phyloP scores from a whole-genome alignment of 2,888 invertebrate species.

The Acanthacorydalis orientalis region DNA sequence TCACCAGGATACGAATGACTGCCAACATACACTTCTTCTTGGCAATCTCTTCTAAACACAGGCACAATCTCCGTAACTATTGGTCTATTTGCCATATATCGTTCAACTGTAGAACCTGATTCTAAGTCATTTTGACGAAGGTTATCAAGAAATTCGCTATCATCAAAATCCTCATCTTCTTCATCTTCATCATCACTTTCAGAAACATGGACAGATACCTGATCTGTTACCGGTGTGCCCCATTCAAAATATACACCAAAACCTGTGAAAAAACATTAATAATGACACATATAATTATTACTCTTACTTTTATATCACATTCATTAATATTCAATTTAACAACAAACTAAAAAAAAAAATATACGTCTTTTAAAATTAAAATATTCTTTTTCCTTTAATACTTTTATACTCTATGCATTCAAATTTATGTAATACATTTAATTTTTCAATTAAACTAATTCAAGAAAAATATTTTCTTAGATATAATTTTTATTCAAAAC shows the following conservation, averaged over 20 bases:
- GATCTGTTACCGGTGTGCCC: constrained; percentile 70
- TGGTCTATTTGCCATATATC: constrained; percentile 26
- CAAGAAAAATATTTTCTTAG: constrained; percentile 4
- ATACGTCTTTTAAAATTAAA: too few species aligned
- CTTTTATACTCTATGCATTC: too few species aligned
- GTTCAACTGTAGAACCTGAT: constrained; percentile 25
- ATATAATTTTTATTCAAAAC: not conserved
- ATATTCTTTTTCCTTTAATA: too few species aligned
- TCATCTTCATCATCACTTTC: constrained; percentile 88
- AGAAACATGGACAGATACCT: constrained; percentile 85
- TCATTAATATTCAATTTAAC: too few species aligned
- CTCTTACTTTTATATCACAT: too few species aligned
- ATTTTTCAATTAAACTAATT: not conserved
- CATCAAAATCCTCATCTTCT: constrained; percentile 42
- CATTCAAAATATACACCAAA: constrained; percentile 99
- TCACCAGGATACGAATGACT: constrained; percentile 93
- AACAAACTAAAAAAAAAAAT: too few species aligned
- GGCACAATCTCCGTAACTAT: constrained; percentile 77
- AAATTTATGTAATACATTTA: too few species aligned
- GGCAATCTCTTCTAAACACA: constrained; percentile 90
- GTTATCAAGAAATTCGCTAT: constrained; percentile 24
- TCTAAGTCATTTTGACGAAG: constrained; percentile 35
- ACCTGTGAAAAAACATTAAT: constrained; percentile 23
- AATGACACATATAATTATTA: too few species aligned
- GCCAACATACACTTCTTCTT: constrained; percentile 94